Conservation (phyloP, 2,113 vertebrate genomes). For the Pithys albifrons region DNA sequence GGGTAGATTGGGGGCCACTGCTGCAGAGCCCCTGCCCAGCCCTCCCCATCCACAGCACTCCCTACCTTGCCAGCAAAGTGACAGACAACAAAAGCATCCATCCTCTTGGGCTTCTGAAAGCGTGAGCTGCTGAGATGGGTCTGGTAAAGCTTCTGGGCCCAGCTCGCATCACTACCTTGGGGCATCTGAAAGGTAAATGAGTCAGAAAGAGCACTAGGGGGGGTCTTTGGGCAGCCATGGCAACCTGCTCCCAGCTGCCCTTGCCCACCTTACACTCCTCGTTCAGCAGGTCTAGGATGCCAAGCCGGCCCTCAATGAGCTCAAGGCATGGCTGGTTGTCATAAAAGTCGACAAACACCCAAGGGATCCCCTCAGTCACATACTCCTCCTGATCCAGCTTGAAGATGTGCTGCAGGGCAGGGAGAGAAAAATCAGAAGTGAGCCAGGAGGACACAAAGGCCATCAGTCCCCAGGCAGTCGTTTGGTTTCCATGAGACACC, state of each 20-base stretch:
- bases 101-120: slow-evolving; percentile 79
- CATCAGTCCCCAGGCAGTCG: neutral
- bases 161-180: slow-evolving; percentile 80
- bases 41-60: neutral
- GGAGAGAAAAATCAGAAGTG: neutral
- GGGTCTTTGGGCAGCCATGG: neutral
- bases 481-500: neutral
- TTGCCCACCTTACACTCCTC: slow-evolving; percentile 77
- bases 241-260: neutral
- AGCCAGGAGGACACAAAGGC: neutral
- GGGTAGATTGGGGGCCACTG: neutral
- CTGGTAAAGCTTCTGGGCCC: slow-evolving; percentile 80
- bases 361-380: slow-evolving; percentile 67
- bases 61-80: slow-evolving; percentile 82
- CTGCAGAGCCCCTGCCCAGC: neutral
- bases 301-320: slow-evolving; percentile 77
- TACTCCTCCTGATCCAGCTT: slow-evolving; percentile 74
- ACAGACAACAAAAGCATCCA: slow-evolving; percentile 73
- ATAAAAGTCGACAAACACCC: slow-evolving; percentile 78
- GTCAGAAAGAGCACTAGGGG: fast-evolving
- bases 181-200: slow-evolving; percentile 71
- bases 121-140: slow-evolving; percentile 67
- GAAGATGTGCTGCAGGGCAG: slow-evolving; percentile 3
- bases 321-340: slow-evolving; percentile 81
- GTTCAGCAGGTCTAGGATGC: slow-evolving; percentile 81